A percentile compares a stretch with the other conserved stretches of the same genome.
Conservation (phyloP, 2,888 invertebrate genomes). For the Rhabditophanes sp. region DNA sequence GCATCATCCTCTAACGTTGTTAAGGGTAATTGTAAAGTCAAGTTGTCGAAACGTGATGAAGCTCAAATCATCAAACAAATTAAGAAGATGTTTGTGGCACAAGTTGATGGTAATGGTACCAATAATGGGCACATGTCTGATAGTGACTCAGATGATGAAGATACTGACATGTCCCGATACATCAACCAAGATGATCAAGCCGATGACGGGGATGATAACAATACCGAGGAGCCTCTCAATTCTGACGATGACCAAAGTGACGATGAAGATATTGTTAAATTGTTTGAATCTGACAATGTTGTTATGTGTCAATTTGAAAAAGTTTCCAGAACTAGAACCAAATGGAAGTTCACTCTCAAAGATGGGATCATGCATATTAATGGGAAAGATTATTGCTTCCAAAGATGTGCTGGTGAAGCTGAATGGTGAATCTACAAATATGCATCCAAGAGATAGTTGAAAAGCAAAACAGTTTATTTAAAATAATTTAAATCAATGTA, state of each 20-base stretch:
- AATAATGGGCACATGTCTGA: too few species aligned
- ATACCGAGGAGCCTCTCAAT: constrained; percentile 36
- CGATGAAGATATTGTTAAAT: constrained; percentile 66
- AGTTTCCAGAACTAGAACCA: constrained; percentile 78
- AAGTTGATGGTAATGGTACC: too few species aligned
- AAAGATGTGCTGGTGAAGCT: constrained; percentile 94
- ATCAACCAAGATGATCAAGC: constrained; percentile 14
- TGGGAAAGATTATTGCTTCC: constrained; percentile 94
- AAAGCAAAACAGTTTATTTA: too few species aligned
- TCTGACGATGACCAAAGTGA: constrained; percentile 54
- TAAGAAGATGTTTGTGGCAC: too few species aligned
- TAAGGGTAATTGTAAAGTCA: too few species aligned
- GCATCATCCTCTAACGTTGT: too few species aligned
- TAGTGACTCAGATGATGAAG: constrained; percentile 4
- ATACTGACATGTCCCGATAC: constrained; percentile 8
- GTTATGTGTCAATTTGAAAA: constrained; percentile 99
- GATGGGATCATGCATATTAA: constrained; percentile 98
- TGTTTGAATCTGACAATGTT: constrained; percentile 97
- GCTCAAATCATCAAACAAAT: too few species aligned
- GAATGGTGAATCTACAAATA: constrained; percentile 80
- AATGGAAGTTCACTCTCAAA: constrained; percentile 98
- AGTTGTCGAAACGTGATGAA: too few species aligned
- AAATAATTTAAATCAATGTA: too few species aligned
- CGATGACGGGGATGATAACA: constrained; percentile 12
- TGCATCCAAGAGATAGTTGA: too few species aligned